Evolutionary conservation across 2,888 invertebrate genomes (phyloP), one percentile per base, ranked within the genome.

Genomic region (Exephanes ischioxanthus): DNA sequence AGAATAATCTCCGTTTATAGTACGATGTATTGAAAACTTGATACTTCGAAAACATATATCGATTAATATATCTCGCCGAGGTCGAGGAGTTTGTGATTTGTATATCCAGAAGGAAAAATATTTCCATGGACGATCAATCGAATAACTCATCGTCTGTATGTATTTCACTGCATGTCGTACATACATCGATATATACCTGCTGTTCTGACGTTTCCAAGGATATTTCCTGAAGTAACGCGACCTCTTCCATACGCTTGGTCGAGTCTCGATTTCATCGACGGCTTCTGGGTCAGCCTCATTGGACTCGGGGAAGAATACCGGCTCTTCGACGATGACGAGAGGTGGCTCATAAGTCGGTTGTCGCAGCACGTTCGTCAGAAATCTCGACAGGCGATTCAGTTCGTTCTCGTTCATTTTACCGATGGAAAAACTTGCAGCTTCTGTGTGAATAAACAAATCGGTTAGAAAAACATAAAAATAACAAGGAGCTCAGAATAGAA

Each of bases 201-300:
- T 89, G 83, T 95, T 95, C 90, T 96, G 95, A 71, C 96, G 94
- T 90, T 96, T 96, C 95, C 95, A 96, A 33, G 96, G 96, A 93
- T 96, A 96, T 87, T 95, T 95, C 86, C 96, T 94, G 91, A 95
- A 96, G 89, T 95, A 95, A 82, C 96, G 94, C 16, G 95, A 95
- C 85, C 96, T 94, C 87, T 96, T 96, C 30, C 70, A 58, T 9
- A 89, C 67, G 5, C 41, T 63, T 2, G 80, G 85, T 45, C 73
- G 72, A 9, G 81, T 79, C 5, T 86, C 83, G 4, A 79, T n/a
- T 11, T 86, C 83, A n/a, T 83, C 63, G 16, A 41, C n/a, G 3
- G 7, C 11, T 58, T 53, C 51, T 3, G 63, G 63, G 7, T 84
- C 85, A 14, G 70, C 22, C 16, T 84, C 83, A 14, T 77, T 81